Conservation (phyloP, 2,797 vertebrate species). For the Betta splendens region DNA sequence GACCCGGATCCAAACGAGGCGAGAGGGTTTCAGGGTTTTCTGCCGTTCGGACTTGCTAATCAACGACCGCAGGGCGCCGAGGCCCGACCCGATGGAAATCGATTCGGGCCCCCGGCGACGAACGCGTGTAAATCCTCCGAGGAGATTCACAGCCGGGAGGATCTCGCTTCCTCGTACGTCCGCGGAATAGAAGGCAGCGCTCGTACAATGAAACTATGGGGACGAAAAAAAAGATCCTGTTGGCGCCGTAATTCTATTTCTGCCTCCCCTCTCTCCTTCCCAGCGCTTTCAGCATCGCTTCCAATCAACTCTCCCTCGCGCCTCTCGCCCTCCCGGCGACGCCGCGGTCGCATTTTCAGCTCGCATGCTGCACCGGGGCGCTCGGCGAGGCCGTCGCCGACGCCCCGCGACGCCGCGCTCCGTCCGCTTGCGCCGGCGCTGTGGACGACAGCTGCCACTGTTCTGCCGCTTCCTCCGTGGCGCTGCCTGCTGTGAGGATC, state of each 20-base stretch:
- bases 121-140: conserved; percentile 21
- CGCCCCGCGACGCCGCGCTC: conserved; percentile 36
- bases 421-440: conserved; percentile 30
- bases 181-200: conserved; percentile 24
- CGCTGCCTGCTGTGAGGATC: conserved; percentile 22
- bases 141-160: conserved; percentile 10
- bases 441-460: conserved; percentile 43
- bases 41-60: conserved; percentile 18
- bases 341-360: conserved; percentile 43
- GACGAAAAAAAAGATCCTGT: conserved; percentile 11
- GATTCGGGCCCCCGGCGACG: conserved; percentile 35
- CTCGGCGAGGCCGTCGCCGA: conserved; percentile 37
- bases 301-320: conserved; percentile 24
- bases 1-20: background rate
- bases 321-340: conserved; percentile 2
- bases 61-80: conserved; percentile 28
- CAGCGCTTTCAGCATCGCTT: conserved; percentile 31
- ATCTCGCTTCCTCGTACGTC: conserved; percentile 24
- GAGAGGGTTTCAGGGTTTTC: conserved; percentile 9
- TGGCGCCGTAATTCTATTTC: conserved; percentile 3
- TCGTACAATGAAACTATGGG: conserved; percentile 31
- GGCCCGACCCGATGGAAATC: conserved; percentile 47
- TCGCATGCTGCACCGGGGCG: conserved; percentile 43
- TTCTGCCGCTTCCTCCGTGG: conserved; percentile 19
- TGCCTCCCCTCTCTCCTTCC: background rate